Conservation (phyloP, 2,888 invertebrate species). For the Watsonalla cultraria region DNA sequence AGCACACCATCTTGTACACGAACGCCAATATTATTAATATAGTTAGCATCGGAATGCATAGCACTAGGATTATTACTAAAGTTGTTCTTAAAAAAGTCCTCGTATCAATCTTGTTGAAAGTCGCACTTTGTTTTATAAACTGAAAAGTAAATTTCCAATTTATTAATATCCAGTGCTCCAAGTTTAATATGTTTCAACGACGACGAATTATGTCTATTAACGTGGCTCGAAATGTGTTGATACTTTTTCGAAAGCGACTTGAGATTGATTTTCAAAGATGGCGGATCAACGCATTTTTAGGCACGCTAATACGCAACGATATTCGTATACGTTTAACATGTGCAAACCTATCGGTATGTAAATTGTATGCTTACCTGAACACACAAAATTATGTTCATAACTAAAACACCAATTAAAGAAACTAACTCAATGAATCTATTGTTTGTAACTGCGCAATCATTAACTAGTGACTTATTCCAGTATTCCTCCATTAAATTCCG, state of each 20-base stretch:
- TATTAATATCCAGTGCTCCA: too few relatives aligned
- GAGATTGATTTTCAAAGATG: too few relatives aligned
- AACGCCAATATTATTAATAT: constrained; percentile 27
- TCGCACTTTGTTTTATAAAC: neutral
- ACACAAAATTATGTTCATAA: constrained; percentile 8
- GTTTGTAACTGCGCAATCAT: constrained; percentile 7
- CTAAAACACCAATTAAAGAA: constrained; percentile 29
- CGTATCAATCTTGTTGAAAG: constrained; percentile 1
- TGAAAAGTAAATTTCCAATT: neutral
- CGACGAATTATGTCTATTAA: too few relatives aligned
- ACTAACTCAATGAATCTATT: constrained; percentile 24
- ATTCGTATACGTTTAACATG: too few relatives aligned
- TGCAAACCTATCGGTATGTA: neutral
- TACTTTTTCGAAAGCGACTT: too few relatives aligned
- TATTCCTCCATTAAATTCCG: neutral
- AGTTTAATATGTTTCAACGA: too few relatives aligned
- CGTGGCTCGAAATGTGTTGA: too few relatives aligned
- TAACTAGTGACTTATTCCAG: constrained; percentile 3
- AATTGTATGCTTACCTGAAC: neutral
- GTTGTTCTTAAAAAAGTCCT: constrained; percentile 19
- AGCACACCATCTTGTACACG: constrained; percentile 42
- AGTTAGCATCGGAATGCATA: constrained; percentile 30
- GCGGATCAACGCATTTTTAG: too few relatives aligned
- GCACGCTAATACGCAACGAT: too few relatives aligned
- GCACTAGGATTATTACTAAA: constrained; percentile 23